These are phyloP conservation scores for Urocyon cinereoargenteus DNA, from an alignment of 2,797 vertebrate species.

Conservation along the genomic window DNA sequence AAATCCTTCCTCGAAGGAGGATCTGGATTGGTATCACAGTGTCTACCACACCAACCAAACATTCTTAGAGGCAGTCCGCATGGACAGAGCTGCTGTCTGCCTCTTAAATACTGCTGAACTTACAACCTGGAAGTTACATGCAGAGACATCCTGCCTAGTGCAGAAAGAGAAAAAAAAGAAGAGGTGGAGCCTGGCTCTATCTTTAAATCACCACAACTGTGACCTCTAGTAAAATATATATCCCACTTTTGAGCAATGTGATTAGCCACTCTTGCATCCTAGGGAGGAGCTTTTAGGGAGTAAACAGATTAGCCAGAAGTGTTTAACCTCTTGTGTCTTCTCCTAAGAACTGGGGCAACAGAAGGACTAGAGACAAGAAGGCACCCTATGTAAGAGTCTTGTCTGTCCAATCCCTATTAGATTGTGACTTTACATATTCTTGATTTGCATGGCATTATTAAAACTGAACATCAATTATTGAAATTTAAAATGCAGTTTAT, in stretches of 20 bases:
- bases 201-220: not conserved
- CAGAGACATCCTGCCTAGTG: not conserved
- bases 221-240: not conserved
- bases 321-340: not conserved
- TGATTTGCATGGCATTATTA: not conserved
- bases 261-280: not conserved
- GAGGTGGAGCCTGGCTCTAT: not conserved
- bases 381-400: not conserved
- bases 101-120: not conserved
- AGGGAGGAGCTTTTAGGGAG: not conserved
- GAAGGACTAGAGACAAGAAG: not conserved
- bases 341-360: not conserved
- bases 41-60: not conserved
- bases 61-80: not conserved
- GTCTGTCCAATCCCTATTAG: not conserved
- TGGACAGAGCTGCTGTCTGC: not conserved
- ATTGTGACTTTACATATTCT: not conserved
- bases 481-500: slow-evolving; percentile 46
- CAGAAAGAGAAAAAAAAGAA: not conserved
- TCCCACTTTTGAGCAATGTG: not conserved
- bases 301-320: not conserved
- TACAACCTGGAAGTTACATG: not conserved
- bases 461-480: slow-evolving; percentile 28
- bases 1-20: slow-evolving; percentile 12
- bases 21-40: not conserved